phyloP scores from a whole-genome alignment of 2,797 vertebrate species.

The Lutjanus argentimaculatus region DNA sequence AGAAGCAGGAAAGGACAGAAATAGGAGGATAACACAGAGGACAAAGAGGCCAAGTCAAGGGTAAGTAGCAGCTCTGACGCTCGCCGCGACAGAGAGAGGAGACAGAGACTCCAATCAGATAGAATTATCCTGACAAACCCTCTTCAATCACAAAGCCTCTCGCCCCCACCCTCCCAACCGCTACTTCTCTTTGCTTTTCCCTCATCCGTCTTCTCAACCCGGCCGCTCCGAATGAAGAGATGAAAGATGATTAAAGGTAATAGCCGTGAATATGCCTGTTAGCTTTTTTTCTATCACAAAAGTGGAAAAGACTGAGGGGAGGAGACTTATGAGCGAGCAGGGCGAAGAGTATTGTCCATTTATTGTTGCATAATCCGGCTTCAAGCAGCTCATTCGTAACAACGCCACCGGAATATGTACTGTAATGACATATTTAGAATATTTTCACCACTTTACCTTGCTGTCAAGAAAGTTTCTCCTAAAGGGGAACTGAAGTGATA shows the following conservation, averaged over 20 bases:
- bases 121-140: constrained; percentile 88
- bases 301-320: not conserved
- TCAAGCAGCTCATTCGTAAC: constrained; percentile 21
- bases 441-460: no score
- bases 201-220: constrained; percentile 15
- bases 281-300: constrained; percentile 35
- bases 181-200: constrained; percentile 42
- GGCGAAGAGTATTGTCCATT: not conserved
- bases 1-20: not conserved
- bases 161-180: constrained; percentile 55
- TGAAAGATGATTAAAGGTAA: constrained; percentile 70
- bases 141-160: constrained; percentile 88
- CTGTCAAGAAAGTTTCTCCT: no score
- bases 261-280: constrained; percentile 87
- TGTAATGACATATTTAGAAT: not conserved
- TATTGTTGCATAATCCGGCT: not conserved
- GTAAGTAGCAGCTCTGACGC: constrained; percentile 49
- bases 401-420: not conserved
- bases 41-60: constrained; percentile 51
- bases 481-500: no score
- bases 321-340: constrained; percentile 1
- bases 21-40: constrained; percentile 18
- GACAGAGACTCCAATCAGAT: constrained; percentile 89
- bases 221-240: constrained; percentile 47
- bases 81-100: constrained; percentile 25